Percentiles rank a stretch among this genome's conserved stretches.
Conservation (phyloP, 23 tunicate species). For the Styela clava region DNA sequence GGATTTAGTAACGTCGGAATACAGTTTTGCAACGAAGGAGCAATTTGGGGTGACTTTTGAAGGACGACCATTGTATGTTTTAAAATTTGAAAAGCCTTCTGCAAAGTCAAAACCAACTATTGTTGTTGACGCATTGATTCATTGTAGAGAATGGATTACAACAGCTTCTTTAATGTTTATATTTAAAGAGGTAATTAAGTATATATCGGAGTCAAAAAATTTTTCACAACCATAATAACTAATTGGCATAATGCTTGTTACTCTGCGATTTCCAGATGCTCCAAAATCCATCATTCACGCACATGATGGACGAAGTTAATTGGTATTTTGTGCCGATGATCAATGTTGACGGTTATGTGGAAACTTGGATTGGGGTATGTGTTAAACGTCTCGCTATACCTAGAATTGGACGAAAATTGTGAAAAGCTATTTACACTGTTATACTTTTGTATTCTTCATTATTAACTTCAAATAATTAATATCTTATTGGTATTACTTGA, state of each 20-base stretch:
- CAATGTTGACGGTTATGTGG: slow-evolving; percentile 62
- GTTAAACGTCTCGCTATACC: slow-evolving; percentile 8
- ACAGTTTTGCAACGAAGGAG: not conserved
- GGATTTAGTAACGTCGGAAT: slow-evolving; percentile 30
- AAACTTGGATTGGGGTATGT: slow-evolving; percentile 31
- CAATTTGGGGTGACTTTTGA: slow-evolving; percentile 43
- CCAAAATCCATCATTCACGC: slow-evolving; percentile 21
- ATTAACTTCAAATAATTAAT: too few species aligned
- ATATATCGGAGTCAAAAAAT: too few species aligned
- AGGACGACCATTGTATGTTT: slow-evolving; percentile 53
- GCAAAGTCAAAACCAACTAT: slow-evolving; percentile 39
- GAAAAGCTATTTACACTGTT: too few species aligned
- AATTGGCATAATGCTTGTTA: too few species aligned
- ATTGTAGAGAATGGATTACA: slow-evolving; percentile 51
- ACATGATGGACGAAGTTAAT: slow-evolving; percentile 44
- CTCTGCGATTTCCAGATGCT: slow-evolving; percentile 69
- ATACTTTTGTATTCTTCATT: too few species aligned
- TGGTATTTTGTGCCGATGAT: slow-evolving; percentile 71
- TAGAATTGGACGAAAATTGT: not conserved
- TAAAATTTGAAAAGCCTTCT: slow-evolving; percentile 39
- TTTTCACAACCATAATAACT: too few species aligned
- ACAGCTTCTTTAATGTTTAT: slow-evolving; percentile 33
- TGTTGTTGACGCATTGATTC: slow-evolving; percentile 62
- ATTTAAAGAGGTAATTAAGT: slow-evolving; percentile 66
- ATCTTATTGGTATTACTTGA: too few species aligned